Base-by-base conservation (phyloP, 2,113 vertebrate genomes). In the Brachionichthys hirsutus region DNA sequence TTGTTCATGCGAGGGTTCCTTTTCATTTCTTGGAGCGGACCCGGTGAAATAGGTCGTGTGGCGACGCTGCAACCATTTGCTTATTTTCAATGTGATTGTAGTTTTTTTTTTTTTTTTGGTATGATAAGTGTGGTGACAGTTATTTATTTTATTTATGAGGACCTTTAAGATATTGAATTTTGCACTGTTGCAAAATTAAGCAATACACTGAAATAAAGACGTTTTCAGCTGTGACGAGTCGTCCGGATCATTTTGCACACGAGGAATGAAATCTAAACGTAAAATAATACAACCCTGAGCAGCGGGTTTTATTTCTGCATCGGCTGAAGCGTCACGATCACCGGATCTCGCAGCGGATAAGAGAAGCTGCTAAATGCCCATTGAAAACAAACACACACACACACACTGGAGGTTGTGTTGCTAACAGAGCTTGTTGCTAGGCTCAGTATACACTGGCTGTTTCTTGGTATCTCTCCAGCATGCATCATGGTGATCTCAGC, bases 151-250 rank as follows among this genome's bases (percentile, higher is more conserved):
- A 90, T 92, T 93, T 89, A 89, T 88, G 80, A 90, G 57, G 59
- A 85, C 83, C 71, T 83, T 85, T 79, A 77, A 90, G 88, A 78
- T 67, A 43, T 74, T 53, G 73, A 82, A 91, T 86, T 93, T 95
- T 95, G 94, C 93, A 95, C 94, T 93, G 92, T 79, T 84, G 85
- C 74, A 64, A 86, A 87, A 84, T 13, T 87, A 89, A 95, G 93
- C 94, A 95, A 94, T 95, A 94, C 83, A 90, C 89, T 82, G 51
- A 93, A 90, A 91, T 91, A 91, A 92, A 92, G 65, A 38, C 64
- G 81, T 87, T 89, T 89, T 89, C 84, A 89, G 70, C 76, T 80
- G 82, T 79, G 74, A 76, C 19, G 16, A 30, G 24, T 15, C 30
- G 42, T 42, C 19, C 18, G 24, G 17, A 6, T 30, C 15, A 35